Conservation (phyloP, 2,888 invertebrate genomes). For the Drosophila siamana region DNA sequence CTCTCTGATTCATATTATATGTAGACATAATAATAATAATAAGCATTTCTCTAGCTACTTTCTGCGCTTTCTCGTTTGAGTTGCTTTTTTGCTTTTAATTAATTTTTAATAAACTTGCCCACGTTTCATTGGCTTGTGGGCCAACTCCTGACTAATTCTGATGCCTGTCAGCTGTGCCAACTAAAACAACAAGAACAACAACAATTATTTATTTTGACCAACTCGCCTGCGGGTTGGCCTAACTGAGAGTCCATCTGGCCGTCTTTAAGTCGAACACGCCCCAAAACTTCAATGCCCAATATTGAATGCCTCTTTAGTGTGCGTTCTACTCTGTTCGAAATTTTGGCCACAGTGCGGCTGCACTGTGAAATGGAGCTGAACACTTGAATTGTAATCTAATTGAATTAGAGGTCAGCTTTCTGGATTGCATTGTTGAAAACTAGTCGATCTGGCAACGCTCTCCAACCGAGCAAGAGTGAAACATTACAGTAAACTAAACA, state of each 20-base stretch:
- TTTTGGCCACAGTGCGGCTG: slow-evolving; percentile 1
- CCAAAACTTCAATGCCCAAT: slow-evolving; percentile 32
- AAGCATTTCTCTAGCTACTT: slow-evolving; percentile 66
- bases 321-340: slow-evolving; percentile 22
- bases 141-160: slow-evolving; percentile 16
- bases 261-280: slow-evolving; percentile 56
- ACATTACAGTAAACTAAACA: too few species aligned
- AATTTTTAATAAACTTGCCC: slow-evolving; percentile 62
- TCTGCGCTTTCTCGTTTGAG: slow-evolving; percentile 27
- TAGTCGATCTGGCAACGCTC: background rate
- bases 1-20: slow-evolving; percentile 47
- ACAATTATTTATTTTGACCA: slow-evolving; percentile 38
- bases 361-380: slow-evolving; percentile 4
- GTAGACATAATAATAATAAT: slow-evolving; percentile 46
- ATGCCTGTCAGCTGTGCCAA: slow-evolving; percentile 21
- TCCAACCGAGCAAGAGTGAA: too few species aligned
- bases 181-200: slow-evolving; percentile 6
- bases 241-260: slow-evolving; percentile 16
- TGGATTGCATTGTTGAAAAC: background rate
- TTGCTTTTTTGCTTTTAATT: slow-evolving; percentile 55
- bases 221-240: background rate
- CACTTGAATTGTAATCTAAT: background rate
- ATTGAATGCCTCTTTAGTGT: slow-evolving; percentile 38
- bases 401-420: background rate
- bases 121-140: slow-evolving; percentile 49